phyloP scores from a whole-genome alignment of 2,888 invertebrate genomes.

The Drosophila recens region DNA sequence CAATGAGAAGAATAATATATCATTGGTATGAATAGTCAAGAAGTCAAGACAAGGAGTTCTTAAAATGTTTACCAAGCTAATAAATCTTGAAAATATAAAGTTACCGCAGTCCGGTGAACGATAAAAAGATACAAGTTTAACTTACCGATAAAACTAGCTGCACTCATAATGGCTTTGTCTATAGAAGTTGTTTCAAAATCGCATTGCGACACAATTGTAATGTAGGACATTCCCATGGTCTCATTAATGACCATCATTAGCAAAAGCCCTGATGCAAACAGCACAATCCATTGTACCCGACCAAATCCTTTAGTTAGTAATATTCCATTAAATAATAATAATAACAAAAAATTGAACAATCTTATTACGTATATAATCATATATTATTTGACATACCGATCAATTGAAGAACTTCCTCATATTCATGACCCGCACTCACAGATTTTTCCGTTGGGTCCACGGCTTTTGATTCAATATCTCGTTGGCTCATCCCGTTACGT shows the following conservation, averaged over 20 bases:
- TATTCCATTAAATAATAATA: neutral
- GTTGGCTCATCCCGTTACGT: slow-evolving; percentile 1
- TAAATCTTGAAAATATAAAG: neutral
- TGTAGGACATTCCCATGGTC: slow-evolving; percentile 89
- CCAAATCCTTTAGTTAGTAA: slow-evolving; percentile 87
- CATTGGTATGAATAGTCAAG: neutral
- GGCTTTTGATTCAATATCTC: slow-evolving; percentile 47
- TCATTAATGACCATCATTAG: slow-evolving; percentile 90
- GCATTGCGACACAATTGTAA: slow-evolving; percentile 90
- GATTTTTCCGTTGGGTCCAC: slow-evolving; percentile 9
- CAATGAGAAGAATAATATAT: neutral
- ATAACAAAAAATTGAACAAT: too few species aligned
- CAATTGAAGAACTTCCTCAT: slow-evolving; percentile 75
- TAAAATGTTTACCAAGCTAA: too few species aligned
- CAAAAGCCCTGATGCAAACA: slow-evolving; percentile 88
- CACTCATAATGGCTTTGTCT: slow-evolving; percentile 88
- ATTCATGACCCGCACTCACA: slow-evolving; percentile 52
- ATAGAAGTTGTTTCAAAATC: slow-evolving; percentile 87
- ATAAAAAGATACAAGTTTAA: neutral
- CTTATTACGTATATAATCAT: too few species aligned
- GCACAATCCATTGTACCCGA: slow-evolving; percentile 87
- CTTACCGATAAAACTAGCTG: slow-evolving; percentile 89
- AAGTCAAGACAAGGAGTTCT: neutral
- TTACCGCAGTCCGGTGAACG: neutral
- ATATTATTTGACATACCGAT: slow-evolving; percentile 62